These are phyloP conservation scores for Dolichallabes microphthalmus DNA, from an alignment of 2,113 vertebrate genomes.

Conservation along the genomic window DNA sequence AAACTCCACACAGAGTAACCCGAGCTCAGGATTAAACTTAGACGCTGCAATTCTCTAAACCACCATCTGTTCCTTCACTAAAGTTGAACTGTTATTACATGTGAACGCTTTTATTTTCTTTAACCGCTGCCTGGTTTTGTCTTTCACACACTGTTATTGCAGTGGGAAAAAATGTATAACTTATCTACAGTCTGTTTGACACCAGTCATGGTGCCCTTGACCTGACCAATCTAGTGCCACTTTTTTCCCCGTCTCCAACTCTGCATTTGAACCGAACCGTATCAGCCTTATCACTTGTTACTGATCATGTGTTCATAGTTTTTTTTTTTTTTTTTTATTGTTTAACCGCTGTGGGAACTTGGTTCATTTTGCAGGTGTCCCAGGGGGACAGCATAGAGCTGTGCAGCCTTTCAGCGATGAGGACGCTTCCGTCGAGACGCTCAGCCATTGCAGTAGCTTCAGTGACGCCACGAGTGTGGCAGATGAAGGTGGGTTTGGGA, in stretches of 20 bases:
- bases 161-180: neutral
- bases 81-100: neutral
- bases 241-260: neutral
- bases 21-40: neutral
- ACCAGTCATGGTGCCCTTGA: neutral
- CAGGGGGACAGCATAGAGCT: conserved; percentile 85
- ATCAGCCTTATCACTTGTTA: neutral
- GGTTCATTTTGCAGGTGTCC: conserved; percentile 1
- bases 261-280: neutral
- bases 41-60: neutral
- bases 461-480: conserved; percentile 87
- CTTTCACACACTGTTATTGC: neutral
- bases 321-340: neutral
- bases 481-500: conserved; percentile 80
- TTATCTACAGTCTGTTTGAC: conserved; percentile 19
- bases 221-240: neutral
- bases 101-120: neutral
- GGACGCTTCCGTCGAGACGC: conserved; percentile 94
- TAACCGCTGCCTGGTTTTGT: neutral
- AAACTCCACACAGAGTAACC: neutral
- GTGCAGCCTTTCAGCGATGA: conserved; percentile 96
- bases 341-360: neutral
- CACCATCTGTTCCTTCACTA: neutral
- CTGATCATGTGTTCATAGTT: neutral
- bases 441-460: conserved; percentile 97